Evolutionary conservation across 1,140 invertebrate genomes (phyloP), one percentile per base, ranked within the genome.

Genomic region (Dysdera silvatica): DNA sequence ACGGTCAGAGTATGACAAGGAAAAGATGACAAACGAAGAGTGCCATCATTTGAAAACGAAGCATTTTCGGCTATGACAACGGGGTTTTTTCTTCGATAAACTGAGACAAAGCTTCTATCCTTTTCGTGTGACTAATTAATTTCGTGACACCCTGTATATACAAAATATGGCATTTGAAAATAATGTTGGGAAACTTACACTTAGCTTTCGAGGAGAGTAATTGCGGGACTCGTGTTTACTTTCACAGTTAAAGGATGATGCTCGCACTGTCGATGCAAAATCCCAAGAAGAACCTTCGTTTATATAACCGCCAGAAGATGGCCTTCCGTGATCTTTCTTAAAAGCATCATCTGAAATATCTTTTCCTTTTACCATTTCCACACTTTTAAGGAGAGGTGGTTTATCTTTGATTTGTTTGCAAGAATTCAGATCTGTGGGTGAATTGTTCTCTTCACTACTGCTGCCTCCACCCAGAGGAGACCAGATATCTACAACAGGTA

Each of bases 381-480:
- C 82, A 18, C 85, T 84, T 74, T 87, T 88, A 79, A 91, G 88
- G 69, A 90, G 79, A 14, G 87, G 87, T 29, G 87, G 87, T 74
- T 90, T 87, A 75, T 91, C 88, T 37, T 75, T 74, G 66, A 91
- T 81, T 69, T 86, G 80, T 74, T 88, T 86, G 75, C 88, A 89
- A 69, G 87, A 87, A 78, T 89, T 89, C 67, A 90, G 80, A 77
- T 90, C 88, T 43, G 88, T 89, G n/a, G 88, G 88, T 26, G 88
- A 91, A 76, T 87, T 88, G 72, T 86, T 88, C 75, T 89, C 88
- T 73, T 89, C 87, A 66, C 87, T 89, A 73, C 85, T 67, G 18
- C 56, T 65, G 31, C 33, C 32, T n/a, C 37, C 40, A 35, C 53
- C 37, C 6, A 45, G 87, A 47, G 86, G 87, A 20, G 86, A 66